Base-by-base conservation (phyloP, 1,140 invertebrate genomes). In the Sminthurides bifidus region DNA sequence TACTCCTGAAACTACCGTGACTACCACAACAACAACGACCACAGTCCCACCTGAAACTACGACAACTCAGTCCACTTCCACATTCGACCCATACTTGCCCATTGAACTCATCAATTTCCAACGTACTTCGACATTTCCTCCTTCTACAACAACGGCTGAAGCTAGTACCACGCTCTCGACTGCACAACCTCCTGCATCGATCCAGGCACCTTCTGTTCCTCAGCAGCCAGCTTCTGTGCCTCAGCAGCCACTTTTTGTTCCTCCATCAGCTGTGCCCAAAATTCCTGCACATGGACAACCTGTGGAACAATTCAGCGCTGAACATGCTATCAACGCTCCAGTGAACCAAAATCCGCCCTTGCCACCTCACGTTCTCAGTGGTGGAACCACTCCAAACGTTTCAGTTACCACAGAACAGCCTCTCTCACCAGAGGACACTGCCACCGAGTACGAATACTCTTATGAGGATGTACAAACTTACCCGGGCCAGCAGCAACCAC, bases 51-150 rank as follows among this genome's bases (percentile, higher is more conserved):
- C 33, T 26, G 31, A 48, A 6, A 57, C 55, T 3, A 43, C 27
- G 2, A 40, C 31, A 30, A 40, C 46, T 38, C 49, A 45, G 4
- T 38, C 46, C 6, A 50, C 46, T 19, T 43, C 54, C 21, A 50
- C 50, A 35, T 57, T 43, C 40, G 61, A 63, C 26, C 61, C 61
- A 2, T 63, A 63, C 24, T 35, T 63, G 5, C 61, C 61, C 15
- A 52, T 63, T 26, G 61, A 64, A 41, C 44, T 64, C 12, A 33
- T 61, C 59, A 64, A 43, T 52, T 57, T 19, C 19, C 53, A 38
- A 50, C 41, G 15, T 17, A 45, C 54, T 1, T 2, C 55, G 38
- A 54, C 55, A 8, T 52, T 17, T 0, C 52, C 53, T 0, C 15
- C 61, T n/a, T 1, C 51, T 0, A 23, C 44, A 19, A 56, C 61